Evolutionary conservation across 2,113 vertebrate species (phyloP).

Genomic region (Trachemys scripta): DNA sequence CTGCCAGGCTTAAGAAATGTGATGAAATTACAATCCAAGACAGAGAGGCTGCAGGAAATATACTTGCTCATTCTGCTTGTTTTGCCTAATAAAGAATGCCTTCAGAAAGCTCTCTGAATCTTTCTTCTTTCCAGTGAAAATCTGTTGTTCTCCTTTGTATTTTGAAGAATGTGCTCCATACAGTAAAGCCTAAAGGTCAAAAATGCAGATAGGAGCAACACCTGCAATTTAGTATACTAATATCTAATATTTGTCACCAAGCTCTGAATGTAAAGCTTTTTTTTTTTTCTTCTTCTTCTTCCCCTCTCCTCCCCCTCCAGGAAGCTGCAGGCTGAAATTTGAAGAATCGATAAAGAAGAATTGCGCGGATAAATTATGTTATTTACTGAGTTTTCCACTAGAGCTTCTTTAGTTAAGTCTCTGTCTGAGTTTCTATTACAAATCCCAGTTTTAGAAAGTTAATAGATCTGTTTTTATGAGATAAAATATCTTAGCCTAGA

Average conservation of each 20-base stretch:
- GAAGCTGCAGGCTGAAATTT: background rate
- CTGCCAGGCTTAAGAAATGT: background rate
- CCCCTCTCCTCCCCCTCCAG: background rate
- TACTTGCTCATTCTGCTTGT: background rate
- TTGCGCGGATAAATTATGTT: background rate
- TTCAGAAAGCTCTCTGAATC: background rate
- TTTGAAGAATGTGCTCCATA: slow-evolving; percentile 11
- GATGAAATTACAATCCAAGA: background rate
- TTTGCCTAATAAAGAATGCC: background rate
- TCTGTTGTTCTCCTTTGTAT: background rate
- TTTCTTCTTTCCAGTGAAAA: background rate
- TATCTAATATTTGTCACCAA: background rate
- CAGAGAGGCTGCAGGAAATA: background rate
- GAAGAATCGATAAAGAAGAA: background rate
- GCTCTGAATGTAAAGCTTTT: background rate
- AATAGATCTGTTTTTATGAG: background rate
- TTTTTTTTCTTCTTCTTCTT: background rate
- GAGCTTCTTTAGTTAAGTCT: background rate
- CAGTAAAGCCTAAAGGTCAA: background rate
- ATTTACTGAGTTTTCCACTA: background rate
- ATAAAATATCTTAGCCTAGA: background rate
- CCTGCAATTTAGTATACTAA: background rate
- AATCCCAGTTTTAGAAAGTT: background rate
- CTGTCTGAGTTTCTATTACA: background rate
- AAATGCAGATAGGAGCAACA: background rate